These are phyloP conservation scores for Atta cephalotes DNA, from an alignment of 1,140 invertebrate species.

Conservation along the genomic window DNA sequence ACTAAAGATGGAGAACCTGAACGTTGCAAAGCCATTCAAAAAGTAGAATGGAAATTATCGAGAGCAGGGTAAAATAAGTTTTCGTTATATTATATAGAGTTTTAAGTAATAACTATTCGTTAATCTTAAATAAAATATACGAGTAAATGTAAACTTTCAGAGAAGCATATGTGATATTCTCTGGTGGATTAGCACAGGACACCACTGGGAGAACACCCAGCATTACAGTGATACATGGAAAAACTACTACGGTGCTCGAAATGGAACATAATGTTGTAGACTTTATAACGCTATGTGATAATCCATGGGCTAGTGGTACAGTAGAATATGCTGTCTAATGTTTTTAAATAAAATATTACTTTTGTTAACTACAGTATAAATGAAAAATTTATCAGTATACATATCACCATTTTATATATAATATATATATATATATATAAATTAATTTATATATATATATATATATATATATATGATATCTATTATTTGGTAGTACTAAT, in stretches of 20 bases:
- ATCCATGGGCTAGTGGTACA: constrained; percentile 95
- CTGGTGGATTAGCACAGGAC: constrained; percentile 96
- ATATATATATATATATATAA: too few species aligned
- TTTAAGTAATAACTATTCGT: not conserved
- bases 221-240: constrained; percentile 97
- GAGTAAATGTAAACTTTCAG: constrained; percentile 82
- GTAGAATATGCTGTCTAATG: constrained; percentile 61
- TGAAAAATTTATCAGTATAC: not conserved
- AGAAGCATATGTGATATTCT: constrained; percentile 97
- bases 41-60: constrained; percentile 97
- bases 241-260: constrained; percentile 98
- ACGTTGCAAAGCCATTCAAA: constrained; percentile 96
- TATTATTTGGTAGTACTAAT: not conserved
- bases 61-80: constrained; percentile 92
- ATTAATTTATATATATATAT: too few species aligned
- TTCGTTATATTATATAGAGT: not conserved
- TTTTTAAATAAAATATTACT: constrained; percentile 29
- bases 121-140: constrained; percentile 8
- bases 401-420: not conserved
- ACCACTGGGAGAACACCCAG: constrained; percentile 96
- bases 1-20: constrained; percentile 95
- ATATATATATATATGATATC: not conserved
- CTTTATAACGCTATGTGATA: constrained; percentile 98
- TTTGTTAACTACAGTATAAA: not conserved
- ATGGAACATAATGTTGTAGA: constrained; percentile 99